Evolutionary conservation across 2,888 invertebrate species (phyloP).

Genomic region (Acleris laterana): DNA sequence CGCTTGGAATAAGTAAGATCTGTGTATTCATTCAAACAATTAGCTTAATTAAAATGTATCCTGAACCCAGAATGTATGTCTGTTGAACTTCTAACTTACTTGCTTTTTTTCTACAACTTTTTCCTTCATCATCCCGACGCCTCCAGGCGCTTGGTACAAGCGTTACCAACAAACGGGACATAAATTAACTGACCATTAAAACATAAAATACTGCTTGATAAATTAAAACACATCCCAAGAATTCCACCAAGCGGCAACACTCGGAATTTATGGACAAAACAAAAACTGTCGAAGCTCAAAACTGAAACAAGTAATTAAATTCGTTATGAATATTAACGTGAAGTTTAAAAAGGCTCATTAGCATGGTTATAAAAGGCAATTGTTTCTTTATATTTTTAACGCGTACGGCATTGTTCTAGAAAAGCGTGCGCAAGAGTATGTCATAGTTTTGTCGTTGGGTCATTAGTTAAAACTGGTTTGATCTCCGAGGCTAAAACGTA

Average conservation of each 20-base stretch:
- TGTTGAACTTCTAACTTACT: neutral
- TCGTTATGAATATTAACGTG: conserved; percentile 55
- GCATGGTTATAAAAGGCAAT: conserved; percentile 72
- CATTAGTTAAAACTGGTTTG: conserved; percentile 55
- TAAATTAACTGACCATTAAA: conserved; percentile 35
- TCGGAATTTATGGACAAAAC: conserved; percentile 30
- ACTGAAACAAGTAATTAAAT: conserved; percentile 40
- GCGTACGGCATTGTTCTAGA: conserved; percentile 64
- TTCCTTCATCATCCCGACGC: conserved; percentile 25
- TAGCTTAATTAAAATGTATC: neutral
- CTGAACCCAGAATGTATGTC: too few relatives aligned
- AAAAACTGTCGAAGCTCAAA: conserved; percentile 35
- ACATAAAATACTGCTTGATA: conserved; percentile 29
- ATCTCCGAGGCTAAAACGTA: too few relatives aligned
- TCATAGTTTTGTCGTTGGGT: conserved; percentile 61
- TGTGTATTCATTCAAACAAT: conserved; percentile 7
- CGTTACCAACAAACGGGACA: conserved; percentile 27
- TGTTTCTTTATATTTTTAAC: conserved; percentile 73
- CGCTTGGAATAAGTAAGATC: conserved; percentile 15
- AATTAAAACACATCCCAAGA: conserved; percentile 31
- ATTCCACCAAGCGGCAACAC: conserved; percentile 26
- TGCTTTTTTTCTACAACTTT: conserved; percentile 21
- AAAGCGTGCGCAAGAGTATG: conserved; percentile 63
- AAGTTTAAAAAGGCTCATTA: conserved; percentile 61
- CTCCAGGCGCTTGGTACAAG: conserved; percentile 23